Evolutionary conservation across 2,888 invertebrate species (phyloP).

Genomic region (Ennomos quercinarius): DNA sequence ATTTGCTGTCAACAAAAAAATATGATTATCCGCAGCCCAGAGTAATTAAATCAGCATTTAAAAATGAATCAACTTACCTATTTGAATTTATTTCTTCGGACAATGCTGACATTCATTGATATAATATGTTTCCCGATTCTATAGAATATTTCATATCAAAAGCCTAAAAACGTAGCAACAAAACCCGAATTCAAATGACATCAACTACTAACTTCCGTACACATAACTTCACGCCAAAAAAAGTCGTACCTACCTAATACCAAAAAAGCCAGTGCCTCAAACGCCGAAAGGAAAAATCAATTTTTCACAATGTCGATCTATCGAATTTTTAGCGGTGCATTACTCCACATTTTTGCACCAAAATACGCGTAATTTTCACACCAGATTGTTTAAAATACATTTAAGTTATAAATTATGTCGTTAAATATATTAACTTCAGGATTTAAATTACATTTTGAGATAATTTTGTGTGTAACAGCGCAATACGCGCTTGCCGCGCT

Average conservation of each 20-base stretch:
- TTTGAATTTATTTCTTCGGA: no score
- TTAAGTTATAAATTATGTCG: constrained; percentile 26
- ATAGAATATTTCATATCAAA: constrained; percentile 1
- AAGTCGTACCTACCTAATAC: constrained; percentile 38
- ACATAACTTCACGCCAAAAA: constrained; percentile 26
- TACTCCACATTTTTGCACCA: constrained; percentile 25
- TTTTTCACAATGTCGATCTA: constrained; percentile 55
- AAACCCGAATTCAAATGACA: constrained; percentile 3
- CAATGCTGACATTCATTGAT: neutral
- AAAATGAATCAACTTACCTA: no score
- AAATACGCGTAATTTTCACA: constrained; percentile 24
- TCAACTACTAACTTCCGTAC: constrained; percentile 13
- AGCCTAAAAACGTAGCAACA: neutral
- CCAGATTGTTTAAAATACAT: constrained; percentile 44
- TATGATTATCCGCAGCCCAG: no score
- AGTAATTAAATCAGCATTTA: no score
- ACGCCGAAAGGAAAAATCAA: constrained; percentile 69
- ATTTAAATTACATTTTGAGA: constrained; percentile 50
- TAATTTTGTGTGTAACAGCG: constrained; percentile 50
- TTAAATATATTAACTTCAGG: constrained; percentile 23
- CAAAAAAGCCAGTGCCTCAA: constrained; percentile 57
- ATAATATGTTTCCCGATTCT: neutral
- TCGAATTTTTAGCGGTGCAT: constrained; percentile 36
- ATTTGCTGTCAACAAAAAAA: no score
- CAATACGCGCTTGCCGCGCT: constrained; percentile 70